Evolutionary conservation across 1,140 invertebrate genomes (phyloP).

Genomic region (Drosophila arizonae): DNA sequence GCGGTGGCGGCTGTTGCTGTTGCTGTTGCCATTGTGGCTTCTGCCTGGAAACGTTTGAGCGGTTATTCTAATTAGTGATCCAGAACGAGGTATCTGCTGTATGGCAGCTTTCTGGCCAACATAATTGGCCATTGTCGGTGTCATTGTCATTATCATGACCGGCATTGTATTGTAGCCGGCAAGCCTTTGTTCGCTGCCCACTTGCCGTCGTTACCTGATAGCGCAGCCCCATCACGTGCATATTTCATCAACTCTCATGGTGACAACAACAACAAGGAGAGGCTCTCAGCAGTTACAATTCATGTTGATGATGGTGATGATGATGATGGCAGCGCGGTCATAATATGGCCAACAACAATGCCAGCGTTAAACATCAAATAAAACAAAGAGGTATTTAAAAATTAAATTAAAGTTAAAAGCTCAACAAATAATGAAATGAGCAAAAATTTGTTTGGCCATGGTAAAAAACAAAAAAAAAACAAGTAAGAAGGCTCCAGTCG

Average conservation of each 20-base stretch:
- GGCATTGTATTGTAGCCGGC: conserved; percentile 56
- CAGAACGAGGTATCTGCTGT: neutral
- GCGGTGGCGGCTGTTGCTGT: neutral
- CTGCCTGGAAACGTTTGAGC: conserved; percentile 23
- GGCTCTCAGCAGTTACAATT: conserved; percentile 9
- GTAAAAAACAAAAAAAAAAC: conserved; percentile 50
- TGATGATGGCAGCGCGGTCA: conserved; percentile 29
- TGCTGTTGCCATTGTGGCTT: neutral
- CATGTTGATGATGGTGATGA: neutral
- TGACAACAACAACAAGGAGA: conserved; percentile 28
- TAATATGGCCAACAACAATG: conserved; percentile 42
- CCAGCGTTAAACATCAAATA: conserved; percentile 63
- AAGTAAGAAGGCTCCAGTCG: no score
- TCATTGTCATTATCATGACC: conserved; percentile 63
- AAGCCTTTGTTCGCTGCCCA: conserved; percentile 5
- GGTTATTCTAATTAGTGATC: conserved; percentile 40
- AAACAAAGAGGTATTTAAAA: conserved; percentile 75
- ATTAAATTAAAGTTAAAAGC: conserved; percentile 80
- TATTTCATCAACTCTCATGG: conserved; percentile 66
- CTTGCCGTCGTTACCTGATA: no score
- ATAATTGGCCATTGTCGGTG: conserved; percentile 74
- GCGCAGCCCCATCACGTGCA: conserved; percentile 50
- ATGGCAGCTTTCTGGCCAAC: conserved; percentile 30
- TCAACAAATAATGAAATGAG: conserved; percentile 72
- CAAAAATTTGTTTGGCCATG: conserved; percentile 47